Evolutionary conservation across 1,140 invertebrate species (phyloP).

Genomic region (Portunus trituberculatus): DNA sequence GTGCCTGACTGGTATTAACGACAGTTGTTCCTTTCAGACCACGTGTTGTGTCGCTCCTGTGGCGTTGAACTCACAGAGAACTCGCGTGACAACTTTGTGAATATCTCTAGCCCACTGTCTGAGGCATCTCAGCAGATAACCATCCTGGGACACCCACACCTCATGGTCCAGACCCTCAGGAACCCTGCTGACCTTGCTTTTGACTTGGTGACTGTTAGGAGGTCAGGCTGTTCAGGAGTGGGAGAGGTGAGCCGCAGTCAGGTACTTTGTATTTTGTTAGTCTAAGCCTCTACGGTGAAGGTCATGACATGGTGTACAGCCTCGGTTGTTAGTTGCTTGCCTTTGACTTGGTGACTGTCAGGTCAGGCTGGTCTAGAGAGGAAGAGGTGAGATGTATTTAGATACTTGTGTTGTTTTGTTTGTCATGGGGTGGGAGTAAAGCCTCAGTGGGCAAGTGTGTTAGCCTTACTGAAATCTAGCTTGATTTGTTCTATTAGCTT

Average conservation of each 20-base stretch:
- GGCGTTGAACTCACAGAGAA: slow-evolving; percentile 65
- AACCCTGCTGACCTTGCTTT: slow-evolving; percentile 67
- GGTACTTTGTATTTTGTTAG: background rate
- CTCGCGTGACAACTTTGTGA: slow-evolving; percentile 58
- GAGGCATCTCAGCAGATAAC: slow-evolving; percentile 51
- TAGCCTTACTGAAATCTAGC: too few species aligned
- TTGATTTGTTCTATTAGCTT: too few species aligned
- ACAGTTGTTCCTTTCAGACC: background rate
- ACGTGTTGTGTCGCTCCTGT: slow-evolving; percentile 65
- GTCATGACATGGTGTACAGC: too few species aligned
- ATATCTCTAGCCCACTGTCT: slow-evolving; percentile 59
- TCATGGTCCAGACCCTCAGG: slow-evolving; percentile 63
- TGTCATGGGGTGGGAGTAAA: too few species aligned
- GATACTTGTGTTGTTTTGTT: too few species aligned
- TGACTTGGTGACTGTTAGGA: slow-evolving; percentile 60
- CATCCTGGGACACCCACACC: slow-evolving; percentile 58
- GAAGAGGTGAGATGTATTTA: too few species aligned
- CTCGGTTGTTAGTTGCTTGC: too few species aligned
- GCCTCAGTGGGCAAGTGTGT: too few species aligned
- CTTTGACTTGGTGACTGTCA: too few species aligned
- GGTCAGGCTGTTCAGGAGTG: slow-evolving; percentile 59
- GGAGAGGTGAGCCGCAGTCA: slow-evolving; percentile 56
- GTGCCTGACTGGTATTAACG: too few species aligned
- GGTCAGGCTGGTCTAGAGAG: too few species aligned
- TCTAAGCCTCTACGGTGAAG: too few species aligned